phyloP scores from a whole-genome alignment of 1,140 invertebrate genomes.

The Ruditapes philippinarum region DNA sequence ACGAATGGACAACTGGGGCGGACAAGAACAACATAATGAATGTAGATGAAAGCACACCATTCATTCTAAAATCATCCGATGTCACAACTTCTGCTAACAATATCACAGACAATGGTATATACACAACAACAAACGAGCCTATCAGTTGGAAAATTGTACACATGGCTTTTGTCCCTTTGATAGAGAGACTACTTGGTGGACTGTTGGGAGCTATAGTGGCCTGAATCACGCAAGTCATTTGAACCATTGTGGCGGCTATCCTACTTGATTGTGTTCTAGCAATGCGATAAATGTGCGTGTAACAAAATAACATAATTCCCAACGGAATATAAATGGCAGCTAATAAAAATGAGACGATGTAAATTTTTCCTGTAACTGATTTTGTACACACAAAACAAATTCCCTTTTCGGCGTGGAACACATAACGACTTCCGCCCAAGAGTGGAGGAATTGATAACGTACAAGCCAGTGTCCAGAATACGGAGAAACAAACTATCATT shows the following conservation, averaged over 20 bases:
- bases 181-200: constrained; percentile 65
- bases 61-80: constrained; percentile 52
- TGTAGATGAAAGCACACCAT: constrained; percentile 68
- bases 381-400: constrained; percentile 59
- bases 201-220: constrained; percentile 77
- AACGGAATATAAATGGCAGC: constrained; percentile 74
- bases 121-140: constrained; percentile 78
- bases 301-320: constrained; percentile 78
- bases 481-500: constrained; percentile 78
- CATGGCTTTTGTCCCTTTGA: constrained; percentile 79
- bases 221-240: constrained; percentile 80
- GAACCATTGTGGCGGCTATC: constrained; percentile 80
- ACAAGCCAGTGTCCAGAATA: constrained; percentile 76
- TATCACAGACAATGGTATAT: constrained; percentile 77
- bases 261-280: constrained; percentile 79
- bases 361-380: constrained; percentile 59
- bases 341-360: constrained; percentile 71
- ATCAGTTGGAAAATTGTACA: constrained; percentile 79
- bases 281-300: constrained; percentile 80
- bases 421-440: constrained; percentile 40
- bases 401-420: constrained; percentile 60
- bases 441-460: constrained; percentile 49
- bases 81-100: constrained; percentile 68
- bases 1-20: constrained; percentile 75
- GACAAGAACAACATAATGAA: constrained; percentile 75